Conservation (phyloP, 2,888 invertebrate genomes). For the Opisthograptis luteolata region DNA sequence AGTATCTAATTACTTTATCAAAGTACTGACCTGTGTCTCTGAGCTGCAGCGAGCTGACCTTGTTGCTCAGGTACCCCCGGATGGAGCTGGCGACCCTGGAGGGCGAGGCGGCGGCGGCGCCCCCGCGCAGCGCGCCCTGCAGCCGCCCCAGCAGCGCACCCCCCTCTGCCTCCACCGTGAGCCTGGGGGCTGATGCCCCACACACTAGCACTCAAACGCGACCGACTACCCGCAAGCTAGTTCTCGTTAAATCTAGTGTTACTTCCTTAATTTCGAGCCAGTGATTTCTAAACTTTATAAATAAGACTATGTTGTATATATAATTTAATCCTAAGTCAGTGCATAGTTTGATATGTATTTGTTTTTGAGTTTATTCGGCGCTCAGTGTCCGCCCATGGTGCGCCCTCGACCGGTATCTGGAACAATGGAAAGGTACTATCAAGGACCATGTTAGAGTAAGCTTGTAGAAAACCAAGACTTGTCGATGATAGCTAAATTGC, state of each 20-base stretch:
- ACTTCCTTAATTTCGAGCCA: too few relatives aligned
- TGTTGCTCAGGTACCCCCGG: conserved; percentile 88
- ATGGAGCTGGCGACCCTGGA: conserved; percentile 89
- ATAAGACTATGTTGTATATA: conserved; percentile 6
- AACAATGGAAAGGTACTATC: conserved; percentile 55
- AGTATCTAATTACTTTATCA: too few relatives aligned
- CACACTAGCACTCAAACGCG: conserved; percentile 29
- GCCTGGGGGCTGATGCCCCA: conserved; percentile 59
- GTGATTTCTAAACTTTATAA: background rate
- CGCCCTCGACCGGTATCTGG: conserved; percentile 58
- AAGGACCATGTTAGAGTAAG: too few relatives aligned
- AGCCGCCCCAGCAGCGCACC: conserved; percentile 86
- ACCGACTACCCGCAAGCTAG: background rate
- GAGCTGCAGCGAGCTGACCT: conserved; percentile 87
- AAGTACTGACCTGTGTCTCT: conserved; percentile 88
- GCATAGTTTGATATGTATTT: conserved; percentile 79
- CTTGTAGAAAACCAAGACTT: too few relatives aligned
- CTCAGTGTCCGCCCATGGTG: conserved; percentile 64
- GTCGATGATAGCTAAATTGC: too few relatives aligned
- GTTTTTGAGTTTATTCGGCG: conserved; percentile 44
- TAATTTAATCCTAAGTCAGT: conserved; percentile 54
- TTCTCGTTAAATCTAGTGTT: too few relatives aligned
- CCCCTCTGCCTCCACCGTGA: conserved; percentile 81
- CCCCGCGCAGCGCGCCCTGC: conserved; percentile 87
- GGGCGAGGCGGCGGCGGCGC: conserved; percentile 88